Evolutionary conservation across 1,140 invertebrate species (phyloP).

Genomic region (Neomicropteryx cornuta): DNA sequence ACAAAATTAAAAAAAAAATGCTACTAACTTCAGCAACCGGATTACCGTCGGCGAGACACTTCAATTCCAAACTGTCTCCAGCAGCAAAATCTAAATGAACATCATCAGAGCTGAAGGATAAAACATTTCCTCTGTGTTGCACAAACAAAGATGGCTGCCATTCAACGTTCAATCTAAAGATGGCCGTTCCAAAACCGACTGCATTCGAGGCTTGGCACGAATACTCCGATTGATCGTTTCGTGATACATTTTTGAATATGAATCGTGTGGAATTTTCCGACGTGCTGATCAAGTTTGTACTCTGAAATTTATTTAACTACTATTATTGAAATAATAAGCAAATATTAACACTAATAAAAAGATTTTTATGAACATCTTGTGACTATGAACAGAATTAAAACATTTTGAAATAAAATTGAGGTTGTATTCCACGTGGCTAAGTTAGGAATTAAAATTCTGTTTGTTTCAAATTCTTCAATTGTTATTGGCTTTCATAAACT

Average conservation of each 20-base stretch:
- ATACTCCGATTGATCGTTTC: slow-evolving; percentile 20
- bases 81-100: slow-evolving; percentile 14
- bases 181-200: slow-evolving; percentile 18
- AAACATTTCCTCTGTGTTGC: no score
- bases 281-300: background rate
- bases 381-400: no score
- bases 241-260: slow-evolving; percentile 21
- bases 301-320: background rate
- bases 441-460: no score
- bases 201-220: slow-evolving; percentile 27
- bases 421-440: no score
- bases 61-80: slow-evolving; percentile 23
- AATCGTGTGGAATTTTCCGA: slow-evolving; percentile 9
- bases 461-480: no score
- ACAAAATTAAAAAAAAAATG: no score
- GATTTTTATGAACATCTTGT: no score
- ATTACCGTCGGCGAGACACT: slow-evolving; percentile 28
- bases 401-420: no score
- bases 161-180: slow-evolving; percentile 19
- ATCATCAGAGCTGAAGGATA: slow-evolving; percentile 5
- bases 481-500: no score
- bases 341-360: no score
- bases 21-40: slow-evolving; percentile 26
- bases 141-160: slow-evolving; percentile 22
- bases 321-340: no score